These are phyloP conservation scores for Microctonus aethiopoides DNA, from an alignment of 2,888 invertebrate species.

Conservation along the genomic window DNA sequence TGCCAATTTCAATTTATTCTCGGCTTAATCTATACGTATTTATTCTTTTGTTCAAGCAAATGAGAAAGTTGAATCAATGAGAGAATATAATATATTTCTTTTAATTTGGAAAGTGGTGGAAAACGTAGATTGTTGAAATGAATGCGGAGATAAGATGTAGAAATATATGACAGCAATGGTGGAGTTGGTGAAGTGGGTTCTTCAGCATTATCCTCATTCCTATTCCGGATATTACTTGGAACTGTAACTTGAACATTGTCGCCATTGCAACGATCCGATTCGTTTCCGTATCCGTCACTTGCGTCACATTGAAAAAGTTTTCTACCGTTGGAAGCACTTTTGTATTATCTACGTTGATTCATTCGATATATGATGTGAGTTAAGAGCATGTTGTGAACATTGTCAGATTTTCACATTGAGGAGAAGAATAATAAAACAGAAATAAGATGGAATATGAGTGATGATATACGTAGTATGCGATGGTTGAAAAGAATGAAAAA, in stretches of 20 bases:
- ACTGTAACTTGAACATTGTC: slow-evolving; percentile 20
- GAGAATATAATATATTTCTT: neutral
- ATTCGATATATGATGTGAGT: slow-evolving; percentile 38
- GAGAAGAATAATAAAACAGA: neutral
- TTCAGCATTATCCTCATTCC: neutral
- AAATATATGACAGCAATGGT: slow-evolving; percentile 22
- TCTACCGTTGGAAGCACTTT: slow-evolving; percentile 11
- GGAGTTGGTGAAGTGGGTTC: neutral
- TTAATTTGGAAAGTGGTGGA: neutral
- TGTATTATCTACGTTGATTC: slow-evolving; percentile 25
- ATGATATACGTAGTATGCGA: neutral
- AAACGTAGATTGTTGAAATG: slow-evolving; percentile 17
- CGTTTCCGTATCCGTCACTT: slow-evolving; percentile 13
- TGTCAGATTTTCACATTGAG: slow-evolving; percentile 11
- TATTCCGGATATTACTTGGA: slow-evolving; percentile 31
- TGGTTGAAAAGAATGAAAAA: slow-evolving; percentile 15
- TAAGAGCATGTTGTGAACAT: slow-evolving; percentile 27
- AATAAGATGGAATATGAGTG: neutral
- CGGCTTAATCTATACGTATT: neutral
- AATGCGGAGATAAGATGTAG: slow-evolving; percentile 28
- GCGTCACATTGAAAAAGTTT: slow-evolving; percentile 18
- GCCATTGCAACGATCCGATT: slow-evolving; percentile 13
- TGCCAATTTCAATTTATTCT: slow-evolving; percentile 28
- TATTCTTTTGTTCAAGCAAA: neutral
- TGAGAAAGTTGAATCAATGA: neutral